Evolutionary conservation across 2,888 invertebrate species (phyloP).

Genomic region (Oligia strigilis): DNA sequence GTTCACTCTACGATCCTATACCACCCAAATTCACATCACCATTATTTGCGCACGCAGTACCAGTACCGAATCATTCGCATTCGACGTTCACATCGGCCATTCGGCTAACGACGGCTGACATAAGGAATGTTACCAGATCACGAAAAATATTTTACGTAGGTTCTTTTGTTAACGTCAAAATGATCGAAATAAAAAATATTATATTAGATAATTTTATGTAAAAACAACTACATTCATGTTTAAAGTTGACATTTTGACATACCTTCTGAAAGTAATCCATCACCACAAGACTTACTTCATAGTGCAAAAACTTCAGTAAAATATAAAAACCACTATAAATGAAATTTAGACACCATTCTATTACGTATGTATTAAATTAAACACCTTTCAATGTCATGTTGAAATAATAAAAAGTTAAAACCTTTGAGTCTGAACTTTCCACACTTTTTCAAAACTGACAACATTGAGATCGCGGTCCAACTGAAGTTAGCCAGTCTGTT

Average conservation of each 20-base stretch:
- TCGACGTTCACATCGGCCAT: slow-evolving; percentile 69
- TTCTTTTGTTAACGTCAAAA: slow-evolving; percentile 19
- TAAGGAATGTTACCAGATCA: slow-evolving; percentile 60
- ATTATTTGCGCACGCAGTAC: slow-evolving; percentile 77
- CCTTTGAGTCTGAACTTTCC: not conserved
- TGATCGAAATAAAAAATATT: not conserved
- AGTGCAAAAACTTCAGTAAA: not conserved
- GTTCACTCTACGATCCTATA: slow-evolving; percentile 61
- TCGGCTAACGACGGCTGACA: slow-evolving; percentile 66
- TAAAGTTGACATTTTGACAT: not conserved
- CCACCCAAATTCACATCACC: slow-evolving; percentile 73
- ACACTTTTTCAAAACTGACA: slow-evolving; percentile 1
- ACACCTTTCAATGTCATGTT: too few relatives aligned
- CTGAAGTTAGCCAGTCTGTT: not conserved
- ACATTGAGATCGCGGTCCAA: slow-evolving; percentile 1
- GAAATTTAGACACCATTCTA: not conserved
- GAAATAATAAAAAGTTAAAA: not conserved
- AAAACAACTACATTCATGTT: not conserved
- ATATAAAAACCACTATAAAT: not conserved
- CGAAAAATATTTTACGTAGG: not conserved
- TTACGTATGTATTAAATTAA: not conserved
- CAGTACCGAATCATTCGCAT: slow-evolving; percentile 59
- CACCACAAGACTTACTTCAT: too few relatives aligned
- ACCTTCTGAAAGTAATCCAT: not conserved
- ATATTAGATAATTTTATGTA: not conserved